Evolutionary conservation across 2,888 invertebrate species (phyloP), one percentile per base, ranked within the genome.

Genomic region (Andrena minutula): DNA sequence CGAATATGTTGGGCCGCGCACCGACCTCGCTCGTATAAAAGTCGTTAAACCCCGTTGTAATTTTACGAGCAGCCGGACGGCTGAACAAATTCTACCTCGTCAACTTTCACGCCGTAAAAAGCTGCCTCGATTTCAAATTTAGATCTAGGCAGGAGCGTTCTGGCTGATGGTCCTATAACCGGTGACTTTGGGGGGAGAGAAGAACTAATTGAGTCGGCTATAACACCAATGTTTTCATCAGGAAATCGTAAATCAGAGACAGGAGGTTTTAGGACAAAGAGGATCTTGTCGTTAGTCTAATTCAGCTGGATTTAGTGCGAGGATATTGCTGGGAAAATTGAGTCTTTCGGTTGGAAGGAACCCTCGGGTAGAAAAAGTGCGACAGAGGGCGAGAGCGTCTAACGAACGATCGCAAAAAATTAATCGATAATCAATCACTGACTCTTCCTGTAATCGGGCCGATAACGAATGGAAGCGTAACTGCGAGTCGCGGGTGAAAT

Each of bases 371-470:
- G 35, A 65, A 65, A 60, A n/a, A 12, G 51, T 4, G 1, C 16
- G 12, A 12, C 12, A 41, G 41, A 41, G 12, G 41, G 41, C 12
- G 41, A 12, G 5, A 1, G n/a, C 4, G 41, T 16, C 5, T 41
- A 41, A 41, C 41, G 41, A 41, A 41, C 41, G 41, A 41, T 41
- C 12, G 58, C 6, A 56, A 68, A 74, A 28, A 47, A 51, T 70
- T 49, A 63, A 65, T 75, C 70, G 65, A 79, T 75, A 75, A 75
- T 69, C 76, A 64, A 79, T 79, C 70, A 70, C 26, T 8, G 68
- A 0, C 26, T 16, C 32, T 64, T 60, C 41, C 53, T 70, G 75
- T 41, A 75, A 79, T 75, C 47, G 47, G 68, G 10, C 28, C 7
- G 58, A 20, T 58, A 49, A 49, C 58, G 58, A 65, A 58, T 8